These are phyloP conservation scores for Synaphobranchus kaupii DNA, from an alignment of 2,797 vertebrate species.

Conservation along the genomic window DNA sequence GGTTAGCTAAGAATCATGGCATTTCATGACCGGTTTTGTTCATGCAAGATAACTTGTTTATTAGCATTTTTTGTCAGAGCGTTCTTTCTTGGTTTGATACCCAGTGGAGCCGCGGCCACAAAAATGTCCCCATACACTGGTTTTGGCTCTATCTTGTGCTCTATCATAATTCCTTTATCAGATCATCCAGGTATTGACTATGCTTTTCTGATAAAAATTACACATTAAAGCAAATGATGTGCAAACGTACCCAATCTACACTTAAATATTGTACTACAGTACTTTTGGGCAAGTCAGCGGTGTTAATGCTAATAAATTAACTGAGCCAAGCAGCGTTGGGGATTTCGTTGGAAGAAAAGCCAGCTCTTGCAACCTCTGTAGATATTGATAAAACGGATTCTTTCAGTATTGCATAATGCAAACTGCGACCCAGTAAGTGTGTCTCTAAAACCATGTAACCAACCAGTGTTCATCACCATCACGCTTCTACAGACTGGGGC, in stretches of 20 bases:
- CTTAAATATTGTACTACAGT: not conserved
- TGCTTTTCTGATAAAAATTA: not conserved
- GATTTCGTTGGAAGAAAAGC: not conserved
- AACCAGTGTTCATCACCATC: not conserved
- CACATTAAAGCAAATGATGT: not conserved
- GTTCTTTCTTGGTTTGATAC: no score
- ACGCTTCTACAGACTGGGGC: not conserved
- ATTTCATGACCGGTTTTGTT: no score
- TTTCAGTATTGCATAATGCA: not conserved
- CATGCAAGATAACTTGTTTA: no score
- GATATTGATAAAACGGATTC: not conserved
- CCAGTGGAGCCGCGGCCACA: no score
- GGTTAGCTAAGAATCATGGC: no score
- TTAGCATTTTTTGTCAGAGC: no score
- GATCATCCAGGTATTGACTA: constrained; percentile 17
- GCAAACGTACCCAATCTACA: not conserved
- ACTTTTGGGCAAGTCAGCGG: not conserved
- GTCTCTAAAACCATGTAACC: not conserved
- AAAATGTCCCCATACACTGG: no score
- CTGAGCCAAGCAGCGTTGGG: not conserved
- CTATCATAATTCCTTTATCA: constrained; percentile 48
- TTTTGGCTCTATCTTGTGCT: not conserved
- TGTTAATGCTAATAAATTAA: not conserved
- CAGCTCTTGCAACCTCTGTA: not conserved
- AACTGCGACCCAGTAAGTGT: not conserved